Conservation (phyloP, 2,797 vertebrate genomes). For the Myotis vivesi region DNA sequence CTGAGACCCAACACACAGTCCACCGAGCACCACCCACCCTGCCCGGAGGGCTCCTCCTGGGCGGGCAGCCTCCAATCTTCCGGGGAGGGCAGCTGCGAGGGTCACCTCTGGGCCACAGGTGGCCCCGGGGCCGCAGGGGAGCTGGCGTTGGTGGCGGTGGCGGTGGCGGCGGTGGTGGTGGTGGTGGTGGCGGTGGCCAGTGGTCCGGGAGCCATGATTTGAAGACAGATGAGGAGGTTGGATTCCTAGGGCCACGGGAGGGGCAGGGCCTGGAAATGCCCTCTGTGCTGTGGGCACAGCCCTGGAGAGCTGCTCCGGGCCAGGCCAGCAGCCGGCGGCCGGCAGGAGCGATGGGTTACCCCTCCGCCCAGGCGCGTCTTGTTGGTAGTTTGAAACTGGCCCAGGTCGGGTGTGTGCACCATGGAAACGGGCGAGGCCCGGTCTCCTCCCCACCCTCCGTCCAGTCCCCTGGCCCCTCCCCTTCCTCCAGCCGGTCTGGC, state of each 20-base stretch:
- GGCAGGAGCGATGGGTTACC: not conserved
- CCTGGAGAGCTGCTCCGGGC: not conserved
- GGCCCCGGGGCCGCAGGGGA: not conserved
- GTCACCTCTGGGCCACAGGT: not conserved
- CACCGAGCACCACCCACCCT: accelerated
- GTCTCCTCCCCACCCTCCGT: not conserved
- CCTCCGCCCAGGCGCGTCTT: accelerated
- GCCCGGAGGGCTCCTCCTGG: not conserved
- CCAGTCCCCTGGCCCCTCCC: not conserved
- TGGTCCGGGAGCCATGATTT: too few relatives aligned
- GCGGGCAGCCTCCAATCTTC: not conserved
- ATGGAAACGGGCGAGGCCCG: accelerated
- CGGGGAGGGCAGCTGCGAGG: accelerated
- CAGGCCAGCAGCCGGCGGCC: not conserved
- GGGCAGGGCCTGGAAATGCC: not conserved
- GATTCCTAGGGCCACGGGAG: accelerated
- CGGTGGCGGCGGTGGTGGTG: accelerated
- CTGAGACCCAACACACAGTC: not conserved
- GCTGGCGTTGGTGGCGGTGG: accelerated
- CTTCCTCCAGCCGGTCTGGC: not conserved
- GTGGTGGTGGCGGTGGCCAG: not conserved
- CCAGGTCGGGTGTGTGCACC: not conserved
- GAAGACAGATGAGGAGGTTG: not conserved
- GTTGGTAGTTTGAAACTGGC: not conserved
- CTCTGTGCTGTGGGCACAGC: not conserved